Base-by-base conservation (phyloP, 2,797 vertebrate genomes). In the Tokudaia muenninki region DNA sequence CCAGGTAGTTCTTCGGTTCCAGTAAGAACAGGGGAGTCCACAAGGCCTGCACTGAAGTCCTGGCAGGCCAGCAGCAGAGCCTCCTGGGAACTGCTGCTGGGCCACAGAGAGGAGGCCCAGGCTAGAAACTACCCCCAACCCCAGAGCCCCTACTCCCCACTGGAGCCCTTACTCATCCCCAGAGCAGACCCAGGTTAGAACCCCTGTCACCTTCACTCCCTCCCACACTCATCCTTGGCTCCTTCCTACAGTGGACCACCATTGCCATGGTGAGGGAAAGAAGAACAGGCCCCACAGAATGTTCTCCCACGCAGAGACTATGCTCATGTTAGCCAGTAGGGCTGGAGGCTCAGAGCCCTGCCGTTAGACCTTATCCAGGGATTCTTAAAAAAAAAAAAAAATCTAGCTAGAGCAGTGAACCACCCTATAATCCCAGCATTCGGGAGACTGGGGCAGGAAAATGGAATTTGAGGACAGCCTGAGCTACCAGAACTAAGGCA, bases 271-370 rank as follows among this genome's bases (percentile, higher is more conserved):
- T 3, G 63, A 87, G 44, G 52, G 65, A 44, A 55, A 29, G 24
- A 1, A 10, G 16, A 2, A 10, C 6, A 1, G 47, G 16, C 3
- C 37, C 31, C 82, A 22, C 24, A 61, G 21, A 22, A 26, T 0
- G 0, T 22, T 24, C 14, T n/a, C 50, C 50, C 10, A 11, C 34
- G 24, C 6, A 75, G 63, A 77, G 7, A 31, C 0, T 0, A 16
- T 1, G 3, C 11, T 11, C 19, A 11, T 2, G 11, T n/a, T 3
- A 44, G 74, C 34, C 37, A 9, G 10, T 0, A 9, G 59, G 82
- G 59, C 59, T 65, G 41, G 6, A 80, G 65, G 11, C 47, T 70
- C 92, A 52, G 34, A 37, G 50, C 31, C 37, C 65, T 72, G 34
- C 29, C 87, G 21, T 19, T 6, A 5, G 13, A 55, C 21, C 44